Conservation (phyloP, 2,797 vertebrate species). For the Propithecus perrieri region DNA sequence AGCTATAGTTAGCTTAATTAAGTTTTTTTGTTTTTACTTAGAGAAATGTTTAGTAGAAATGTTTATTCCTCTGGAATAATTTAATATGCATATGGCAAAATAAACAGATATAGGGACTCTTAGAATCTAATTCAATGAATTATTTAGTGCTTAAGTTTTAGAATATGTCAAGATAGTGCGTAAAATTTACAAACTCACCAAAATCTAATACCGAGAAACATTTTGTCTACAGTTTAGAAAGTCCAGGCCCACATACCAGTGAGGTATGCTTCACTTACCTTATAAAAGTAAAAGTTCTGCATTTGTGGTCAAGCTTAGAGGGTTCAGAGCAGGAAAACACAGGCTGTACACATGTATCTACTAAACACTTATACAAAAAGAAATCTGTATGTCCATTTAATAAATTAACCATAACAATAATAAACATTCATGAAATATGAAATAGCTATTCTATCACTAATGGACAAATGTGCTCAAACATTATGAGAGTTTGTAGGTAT, state of each 20-base stretch:
- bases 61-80: neutral
- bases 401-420: neutral
- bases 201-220: neutral
- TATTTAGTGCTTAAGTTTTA: neutral
- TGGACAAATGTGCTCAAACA: neutral
- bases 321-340: neutral
- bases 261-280: neutral
- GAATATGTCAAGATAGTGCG: neutral
- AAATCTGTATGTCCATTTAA: neutral
- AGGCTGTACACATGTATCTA: neutral
- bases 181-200: neutral
- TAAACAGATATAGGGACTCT: neutral
- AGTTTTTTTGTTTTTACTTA: neutral
- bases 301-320: neutral
- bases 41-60: no score
- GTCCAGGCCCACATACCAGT: neutral
- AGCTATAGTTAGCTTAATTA: neutral
- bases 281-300: neutral
- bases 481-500: neutral
- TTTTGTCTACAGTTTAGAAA: neutral
- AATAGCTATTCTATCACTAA: neutral
- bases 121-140: neutral
- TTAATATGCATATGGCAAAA: neutral
- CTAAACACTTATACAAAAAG: neutral
- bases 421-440: neutral